Base-by-base conservation (phyloP, 2,888 invertebrate species). In the Hesperia comma region DNA sequence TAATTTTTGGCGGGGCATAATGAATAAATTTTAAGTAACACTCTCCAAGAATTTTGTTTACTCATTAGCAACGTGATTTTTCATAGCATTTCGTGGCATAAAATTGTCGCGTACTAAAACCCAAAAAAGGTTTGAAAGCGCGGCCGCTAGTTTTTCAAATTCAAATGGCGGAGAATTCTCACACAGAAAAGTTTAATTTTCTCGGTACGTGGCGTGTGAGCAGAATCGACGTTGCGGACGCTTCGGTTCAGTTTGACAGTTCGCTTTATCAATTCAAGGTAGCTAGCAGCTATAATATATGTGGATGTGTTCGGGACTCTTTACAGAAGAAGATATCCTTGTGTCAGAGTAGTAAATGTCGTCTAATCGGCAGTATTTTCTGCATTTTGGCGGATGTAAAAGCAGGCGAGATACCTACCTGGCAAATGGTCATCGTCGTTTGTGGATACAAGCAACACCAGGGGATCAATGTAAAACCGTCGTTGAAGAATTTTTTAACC, bases 151-250 rank as follows among this genome's bases (percentile, higher is more conserved):
- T 51, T 51, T 51, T 51, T 51, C 14, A 51, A 51, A 51, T 51
- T 51, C 51, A 51, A 51, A 51, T 51, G 26, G 51, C 51, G 10
- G 21, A 26, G 51, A 51, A 51, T 26, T 51, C 51, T 26, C 51
- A 51, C 51, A 51, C 51, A 51, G 51, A 26, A 51, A 51, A 51
- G 51, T 51, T 51, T 51, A 51, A 51, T 51, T 51, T 51, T 51
- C 51, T 51, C 51, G 21, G 21, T 51, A 51, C 51, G 51, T 51
- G 51, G 51, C 14, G 12, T 51, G 51, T 51, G 51, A 51, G 51
- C 26, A 51, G 21, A 51, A 26, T 51, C 51, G 51, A 51, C 51
- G 6, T 14, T 51, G 51, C 51, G 51, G 51, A 14, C 26, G 51
- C 12, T 51, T 51, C 21, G 51, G 14, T 26, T 51, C 51, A 51